Evolutionary conservation across 2,113 vertebrate species (phyloP).

Genomic region (Tamias sibiricus): DNA sequence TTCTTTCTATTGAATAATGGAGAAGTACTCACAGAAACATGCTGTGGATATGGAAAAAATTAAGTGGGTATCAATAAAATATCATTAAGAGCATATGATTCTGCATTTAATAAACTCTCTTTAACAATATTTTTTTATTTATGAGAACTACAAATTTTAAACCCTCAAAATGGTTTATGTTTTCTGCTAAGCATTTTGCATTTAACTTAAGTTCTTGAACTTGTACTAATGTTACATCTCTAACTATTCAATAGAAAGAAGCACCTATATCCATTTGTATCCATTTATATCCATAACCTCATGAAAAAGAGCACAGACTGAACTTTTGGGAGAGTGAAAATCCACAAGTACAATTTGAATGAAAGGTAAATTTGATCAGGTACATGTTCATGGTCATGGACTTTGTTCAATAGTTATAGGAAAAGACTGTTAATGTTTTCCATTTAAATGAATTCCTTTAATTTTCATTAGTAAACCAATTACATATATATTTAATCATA

Average conservation of each 20-base stretch:
- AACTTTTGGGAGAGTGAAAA: conserved; percentile 44
- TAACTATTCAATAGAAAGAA: conserved; percentile 55
- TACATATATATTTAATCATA: neutral
- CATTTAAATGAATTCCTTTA: conserved; percentile 46
- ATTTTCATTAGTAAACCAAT: conserved; percentile 7
- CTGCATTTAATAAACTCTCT: conserved; percentile 77
- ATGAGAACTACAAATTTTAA: conserved; percentile 76
- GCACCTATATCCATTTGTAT: neutral
- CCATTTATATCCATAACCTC: neutral
- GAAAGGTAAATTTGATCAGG: conserved; percentile 55
- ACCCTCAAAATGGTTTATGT: conserved; percentile 54
- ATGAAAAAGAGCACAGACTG: neutral
- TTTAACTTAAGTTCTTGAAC: conserved; percentile 62
- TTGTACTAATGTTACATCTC: conserved; percentile 55
- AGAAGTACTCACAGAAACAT: conserved; percentile 74
- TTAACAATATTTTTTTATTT: conserved; percentile 49
- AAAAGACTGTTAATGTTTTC: conserved; percentile 51
- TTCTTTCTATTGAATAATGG: conserved; percentile 83
- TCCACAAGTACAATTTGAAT: conserved; percentile 9
- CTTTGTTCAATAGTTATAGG: neutral
- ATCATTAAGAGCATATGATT: conserved; percentile 80
- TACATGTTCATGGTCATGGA: neutral
- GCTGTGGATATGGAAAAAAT: conserved; percentile 78
- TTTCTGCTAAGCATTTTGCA: conserved; percentile 64
- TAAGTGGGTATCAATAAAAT: conserved; percentile 81